Evolutionary conservation across 2,113 vertebrate genomes (phyloP).

Genomic region (Propithecus coquereli): DNA sequence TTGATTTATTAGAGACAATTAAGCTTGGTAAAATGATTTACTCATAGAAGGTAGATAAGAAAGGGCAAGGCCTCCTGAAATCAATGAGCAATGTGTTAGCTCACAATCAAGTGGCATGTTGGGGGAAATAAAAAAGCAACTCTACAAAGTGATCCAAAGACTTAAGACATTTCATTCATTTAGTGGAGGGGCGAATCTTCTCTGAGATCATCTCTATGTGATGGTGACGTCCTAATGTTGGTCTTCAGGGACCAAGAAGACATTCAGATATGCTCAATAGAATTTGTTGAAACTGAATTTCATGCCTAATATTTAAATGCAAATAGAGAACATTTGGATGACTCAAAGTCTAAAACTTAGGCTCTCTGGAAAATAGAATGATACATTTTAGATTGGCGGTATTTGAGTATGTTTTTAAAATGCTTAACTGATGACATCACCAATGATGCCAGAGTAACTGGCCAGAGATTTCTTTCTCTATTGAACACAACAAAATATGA

Average conservation of each 20-base stretch:
- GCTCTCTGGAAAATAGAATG: not conserved
- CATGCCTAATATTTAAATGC: not conserved
- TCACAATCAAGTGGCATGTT: not conserved
- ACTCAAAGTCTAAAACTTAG: not conserved
- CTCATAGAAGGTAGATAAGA: not conserved
- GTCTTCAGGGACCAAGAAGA: not conserved
- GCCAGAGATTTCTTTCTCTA: not conserved
- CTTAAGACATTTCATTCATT: not conserved
- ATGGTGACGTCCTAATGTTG: rapidly evolving
- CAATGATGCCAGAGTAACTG: not conserved
- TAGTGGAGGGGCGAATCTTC: not conserved
- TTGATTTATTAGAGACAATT: not conserved
- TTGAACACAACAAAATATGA: not conserved
- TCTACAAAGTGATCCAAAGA: not conserved
- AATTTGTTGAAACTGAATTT: not conserved
- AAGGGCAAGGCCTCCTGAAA: not conserved
- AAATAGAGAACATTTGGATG: not conserved
- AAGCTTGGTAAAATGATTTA: not conserved
- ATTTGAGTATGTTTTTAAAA: not conserved
- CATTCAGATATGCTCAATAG: not conserved
- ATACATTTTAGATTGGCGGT: not conserved
- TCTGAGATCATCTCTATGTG: not conserved
- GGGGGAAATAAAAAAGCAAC: rapidly evolving
- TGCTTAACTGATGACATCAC: not conserved
- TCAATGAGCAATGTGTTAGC: not conserved